Evolutionary conservation across 1,140 invertebrate species (phyloP), one percentile per base, ranked within the genome.

Genomic region (Temnothorax longispinosus): DNA sequence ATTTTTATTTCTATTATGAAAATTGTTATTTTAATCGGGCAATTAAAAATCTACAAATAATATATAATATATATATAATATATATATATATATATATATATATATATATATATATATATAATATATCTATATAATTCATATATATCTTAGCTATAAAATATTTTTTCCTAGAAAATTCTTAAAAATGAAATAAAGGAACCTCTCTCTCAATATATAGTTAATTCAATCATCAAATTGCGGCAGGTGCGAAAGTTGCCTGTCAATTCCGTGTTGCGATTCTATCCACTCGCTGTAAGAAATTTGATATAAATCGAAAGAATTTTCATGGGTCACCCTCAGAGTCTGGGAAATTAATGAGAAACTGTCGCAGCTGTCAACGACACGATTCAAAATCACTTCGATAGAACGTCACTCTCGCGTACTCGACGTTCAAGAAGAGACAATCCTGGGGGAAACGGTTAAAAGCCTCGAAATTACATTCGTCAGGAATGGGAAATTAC

Each of bases 401-500:
- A 62, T 38, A 47, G 18, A 80, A 69, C 32, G 32, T 78, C 72
- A 35, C 52, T 21, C 11, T 27, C 44, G n/a, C 32, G n/a, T 27
- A 1, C 13, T 7, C 27, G 27, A 65, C 32, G 8, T 2, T 64
- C 44, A 21, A 44, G 64, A 67, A 56, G 21, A 71, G 38, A 21
- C 52, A n/a, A 52, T 38, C 6, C 32, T 18, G 18, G 54, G 27
- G 21, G 38, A 44, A 60, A 58, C 18, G 18, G 27, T 47, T 82
- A 60, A 82, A 54, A 82, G 38, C 54, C 32, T 74, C 41, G 67
- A 74, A 82, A 82, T 82, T 82, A 82, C 78, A 18, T 35, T 72
- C 21, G 15, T 13, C 52, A 15, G 69, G 18, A 50, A 47, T 71
- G 41, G 35, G 13, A 56, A 81, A 47, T 81, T 81, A 81, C 2